Base-by-base conservation (phyloP, 1,140 invertebrate genomes). In the Neodiprion lecontei region DNA sequence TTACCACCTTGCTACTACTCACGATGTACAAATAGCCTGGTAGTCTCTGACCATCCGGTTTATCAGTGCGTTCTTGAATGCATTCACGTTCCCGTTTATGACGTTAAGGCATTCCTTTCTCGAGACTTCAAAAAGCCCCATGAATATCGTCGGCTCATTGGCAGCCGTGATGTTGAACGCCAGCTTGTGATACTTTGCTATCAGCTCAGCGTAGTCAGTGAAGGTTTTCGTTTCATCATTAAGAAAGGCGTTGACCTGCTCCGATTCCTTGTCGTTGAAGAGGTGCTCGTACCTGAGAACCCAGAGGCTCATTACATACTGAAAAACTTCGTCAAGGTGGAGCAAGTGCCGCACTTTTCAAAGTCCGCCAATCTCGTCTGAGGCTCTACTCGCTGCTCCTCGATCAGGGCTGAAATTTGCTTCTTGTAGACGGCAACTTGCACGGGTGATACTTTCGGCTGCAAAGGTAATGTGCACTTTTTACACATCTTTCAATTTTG, bases 111-210 rank as follows among this genome's bases (percentile, higher is more conserved):
- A 91, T 74, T 94, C 92, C 49, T 92, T 91, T 72, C 95, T 91
- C 85, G 95, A 93, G 78, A 98, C 92, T 83, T 96, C 94, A 85
- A 96, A 99, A 85, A 98, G 93, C n/a, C 95, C 96, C 72, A 95
- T 92, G 49, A 92, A 91, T 50, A 94, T 89, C 1, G 93, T 92
- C 70, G 92, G 91, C 79, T 93, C 91, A 40, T 93, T 88, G 72
- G 91, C 90, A 2, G 90, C 88, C 7, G 93, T 91, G 74, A 96
- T 93, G 79, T 91, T 89, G 78, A 91, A 88, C 70, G 90, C 89
- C 21, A 95, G 86, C 66, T 91, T 86, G 65, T 92, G 89, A 83
- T 93, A 95, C 74, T 90, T 89, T n/a, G 91, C 84, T 17, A 95
- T 91, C 81, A 91, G 87, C 49, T 89, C 88, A 68, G 91, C 90